Evolutionary conservation across 2,113 vertebrate genomes (phyloP).

Genomic region (Ranitomeya variabilis): DNA sequence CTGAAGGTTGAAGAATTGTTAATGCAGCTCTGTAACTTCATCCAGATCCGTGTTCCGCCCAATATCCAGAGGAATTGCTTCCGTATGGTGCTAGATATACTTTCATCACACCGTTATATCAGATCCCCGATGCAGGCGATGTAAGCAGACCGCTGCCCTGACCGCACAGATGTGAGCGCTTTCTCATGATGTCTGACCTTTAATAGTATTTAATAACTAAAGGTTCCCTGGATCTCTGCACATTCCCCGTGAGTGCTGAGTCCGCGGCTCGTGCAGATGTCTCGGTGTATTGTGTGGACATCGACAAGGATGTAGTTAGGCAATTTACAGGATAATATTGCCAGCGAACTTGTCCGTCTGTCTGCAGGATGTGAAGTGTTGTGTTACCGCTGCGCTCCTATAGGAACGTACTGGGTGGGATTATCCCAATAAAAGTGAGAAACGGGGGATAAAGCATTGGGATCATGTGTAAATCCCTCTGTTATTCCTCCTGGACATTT

Average conservation of each 20-base stretch:
- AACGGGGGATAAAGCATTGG: too few species aligned
- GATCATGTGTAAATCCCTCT: too few species aligned
- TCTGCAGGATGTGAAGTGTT: not conserved
- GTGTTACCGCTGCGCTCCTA: not conserved
- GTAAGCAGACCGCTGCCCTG: not conserved
- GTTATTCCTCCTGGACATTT: too few species aligned
- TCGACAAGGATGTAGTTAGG: conserved; percentile 5
- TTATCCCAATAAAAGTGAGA: too few species aligned
- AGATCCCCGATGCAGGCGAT: not conserved
- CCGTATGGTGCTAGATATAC: not conserved
- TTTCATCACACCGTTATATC: not conserved
- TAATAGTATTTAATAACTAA: not conserved
- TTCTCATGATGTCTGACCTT: not conserved
- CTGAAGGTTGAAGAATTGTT: too few species aligned
- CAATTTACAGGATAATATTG: not conserved
- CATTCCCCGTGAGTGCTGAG: not conserved
- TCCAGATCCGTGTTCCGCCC: too few species aligned
- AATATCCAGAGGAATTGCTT: too few species aligned
- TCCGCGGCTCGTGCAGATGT: not conserved
- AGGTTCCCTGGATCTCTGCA: not conserved
- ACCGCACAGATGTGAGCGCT: not conserved
- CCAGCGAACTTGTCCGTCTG: not conserved
- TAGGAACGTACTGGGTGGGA: too few species aligned
- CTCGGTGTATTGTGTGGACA: not conserved
- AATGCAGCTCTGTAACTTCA: too few species aligned